A percentile compares a stretch with the other conserved stretches of the same genome.
Conservation (phyloP, 2,888 invertebrate species). For the Caenorhabditis plicata region DNA sequence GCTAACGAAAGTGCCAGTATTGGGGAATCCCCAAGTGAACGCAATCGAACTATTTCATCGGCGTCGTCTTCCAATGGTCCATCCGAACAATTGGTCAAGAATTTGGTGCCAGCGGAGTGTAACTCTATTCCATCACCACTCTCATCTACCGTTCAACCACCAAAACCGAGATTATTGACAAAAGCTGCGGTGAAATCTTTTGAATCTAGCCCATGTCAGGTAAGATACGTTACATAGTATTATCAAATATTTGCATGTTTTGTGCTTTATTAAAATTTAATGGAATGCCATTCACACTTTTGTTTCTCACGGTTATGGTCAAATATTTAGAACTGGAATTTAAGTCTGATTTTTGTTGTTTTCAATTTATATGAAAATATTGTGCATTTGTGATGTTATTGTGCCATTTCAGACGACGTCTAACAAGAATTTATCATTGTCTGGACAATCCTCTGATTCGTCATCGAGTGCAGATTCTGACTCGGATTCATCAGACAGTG, state of each 20-base stretch:
- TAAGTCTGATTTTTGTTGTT: not conserved
- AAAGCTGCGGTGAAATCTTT: conserved; percentile 33
- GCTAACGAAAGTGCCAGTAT: not conserved
- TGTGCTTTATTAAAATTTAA: too few relatives aligned
- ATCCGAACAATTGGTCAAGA: too few relatives aligned
- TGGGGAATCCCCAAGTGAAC: not conserved
- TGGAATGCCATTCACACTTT: not conserved
- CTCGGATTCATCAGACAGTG: not conserved
- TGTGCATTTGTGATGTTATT: not conserved
- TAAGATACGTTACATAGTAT: conserved; percentile 10
- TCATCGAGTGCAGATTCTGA: not conserved
- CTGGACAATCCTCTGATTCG: not conserved
- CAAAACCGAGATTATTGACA: conserved; percentile 20
- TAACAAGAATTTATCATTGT: not conserved
- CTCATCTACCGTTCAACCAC: not conserved
- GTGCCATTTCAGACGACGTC: too few relatives aligned
- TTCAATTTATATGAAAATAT: not conserved
- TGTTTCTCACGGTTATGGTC: not conserved
- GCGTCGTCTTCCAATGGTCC: not conserved
- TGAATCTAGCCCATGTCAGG: conserved; percentile 16
- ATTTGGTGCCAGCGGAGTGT: too few relatives aligned
- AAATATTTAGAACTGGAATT: not conserved
- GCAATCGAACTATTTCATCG: conserved; percentile 1
- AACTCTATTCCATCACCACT: not conserved
- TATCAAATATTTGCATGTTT: too few relatives aligned